phyloP scores from a whole-genome alignment of 2,797 vertebrate genomes.

The Scyliorhinus canicula region DNA sequence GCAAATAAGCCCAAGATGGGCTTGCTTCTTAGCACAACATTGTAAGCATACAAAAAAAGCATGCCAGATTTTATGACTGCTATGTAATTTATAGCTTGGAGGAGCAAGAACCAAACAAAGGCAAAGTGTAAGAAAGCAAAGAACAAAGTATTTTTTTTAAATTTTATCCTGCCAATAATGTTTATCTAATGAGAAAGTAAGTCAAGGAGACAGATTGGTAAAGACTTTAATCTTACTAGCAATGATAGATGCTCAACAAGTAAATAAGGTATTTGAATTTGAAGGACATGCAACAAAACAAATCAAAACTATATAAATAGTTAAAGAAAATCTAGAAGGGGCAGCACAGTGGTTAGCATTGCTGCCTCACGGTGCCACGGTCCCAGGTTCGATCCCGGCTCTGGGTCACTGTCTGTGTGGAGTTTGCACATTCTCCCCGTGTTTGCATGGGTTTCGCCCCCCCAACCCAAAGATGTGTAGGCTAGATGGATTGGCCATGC shows the following conservation, averaged over 20 bases:
- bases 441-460: too few species aligned
- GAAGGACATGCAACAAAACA: neutral
- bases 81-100: neutral
- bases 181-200: neutral
- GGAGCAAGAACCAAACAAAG: neutral
- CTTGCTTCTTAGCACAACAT: neutral
- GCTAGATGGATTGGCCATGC: too few species aligned
- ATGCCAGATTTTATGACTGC: slow-evolving; percentile 1
- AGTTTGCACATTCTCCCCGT: too few species aligned
- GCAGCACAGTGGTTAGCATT: too few species aligned
- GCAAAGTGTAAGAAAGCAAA: neutral
- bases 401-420: too few species aligned
- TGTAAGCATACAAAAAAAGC: neutral
- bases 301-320: neutral
- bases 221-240: neutral
- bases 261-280: neutral
- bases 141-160: neutral
- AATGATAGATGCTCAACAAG: neutral
- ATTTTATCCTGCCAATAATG: neutral
- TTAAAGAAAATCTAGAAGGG: neutral
- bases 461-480: too few species aligned
- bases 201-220: neutral
- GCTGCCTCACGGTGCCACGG: too few species aligned
- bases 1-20: neutral
- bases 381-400: too few species aligned